Percentiles rank a stretch among this genome's conserved stretches.
Evolutionary conservation across 2,113 vertebrate species (phyloP).

Genomic region (Mus spicilegus): DNA sequence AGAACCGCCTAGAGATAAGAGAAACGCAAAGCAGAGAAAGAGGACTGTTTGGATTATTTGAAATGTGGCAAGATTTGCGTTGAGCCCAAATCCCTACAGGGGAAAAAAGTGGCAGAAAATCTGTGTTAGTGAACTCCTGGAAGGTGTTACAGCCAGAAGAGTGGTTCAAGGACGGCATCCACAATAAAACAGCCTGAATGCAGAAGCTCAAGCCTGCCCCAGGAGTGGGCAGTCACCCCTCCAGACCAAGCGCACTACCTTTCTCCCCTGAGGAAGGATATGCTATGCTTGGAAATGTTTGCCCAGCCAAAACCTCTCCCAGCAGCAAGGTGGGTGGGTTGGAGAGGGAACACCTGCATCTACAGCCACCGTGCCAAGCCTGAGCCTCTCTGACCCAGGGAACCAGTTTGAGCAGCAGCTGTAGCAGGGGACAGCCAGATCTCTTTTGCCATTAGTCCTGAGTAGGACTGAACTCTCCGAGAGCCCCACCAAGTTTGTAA

Average conservation of each 20-base stretch:
- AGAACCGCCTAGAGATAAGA: background rate
- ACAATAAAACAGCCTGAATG: background rate
- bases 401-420: background rate
- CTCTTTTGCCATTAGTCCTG: background rate
- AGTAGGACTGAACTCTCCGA: background rate
- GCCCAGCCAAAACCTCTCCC: no score
- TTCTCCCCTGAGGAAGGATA: background rate
- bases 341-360: background rate
- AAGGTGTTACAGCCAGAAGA: background rate
- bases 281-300: background rate
- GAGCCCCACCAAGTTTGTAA: background rate
- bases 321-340: background rate
- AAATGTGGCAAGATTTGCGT: background rate
- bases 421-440: background rate
- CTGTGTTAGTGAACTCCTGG: background rate
- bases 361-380: background rate
- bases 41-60: background rate
- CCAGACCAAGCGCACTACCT: background rate
- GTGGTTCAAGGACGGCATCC: background rate
- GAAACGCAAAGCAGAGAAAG: background rate
- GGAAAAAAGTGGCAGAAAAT: background rate
- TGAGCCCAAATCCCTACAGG: background rate
- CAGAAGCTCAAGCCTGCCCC: background rate
- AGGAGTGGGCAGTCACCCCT: background rate
- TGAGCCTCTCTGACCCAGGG: background rate